Conservation (phyloP, 1,140 invertebrate genomes). For the Brachionus sp. region DNA sequence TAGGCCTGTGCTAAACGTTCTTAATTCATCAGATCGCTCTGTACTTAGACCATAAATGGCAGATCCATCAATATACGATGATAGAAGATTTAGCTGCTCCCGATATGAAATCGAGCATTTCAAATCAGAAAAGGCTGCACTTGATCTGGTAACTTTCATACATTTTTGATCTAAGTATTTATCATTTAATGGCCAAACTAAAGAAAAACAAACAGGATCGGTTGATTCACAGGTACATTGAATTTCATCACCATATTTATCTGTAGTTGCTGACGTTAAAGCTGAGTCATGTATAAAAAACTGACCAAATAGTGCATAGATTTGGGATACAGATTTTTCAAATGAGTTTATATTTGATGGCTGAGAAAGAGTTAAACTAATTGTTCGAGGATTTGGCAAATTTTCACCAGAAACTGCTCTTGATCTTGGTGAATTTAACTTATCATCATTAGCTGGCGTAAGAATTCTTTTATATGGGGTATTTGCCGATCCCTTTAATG, state of each 20-base stretch:
- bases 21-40: not conserved
- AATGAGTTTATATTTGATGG: not conserved
- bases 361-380: not conserved
- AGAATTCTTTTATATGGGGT: conserved; percentile 72
- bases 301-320: conserved; percentile 67
- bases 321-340: not conserved
- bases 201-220: not conserved
- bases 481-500: conserved; percentile 70
- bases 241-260: not conserved
- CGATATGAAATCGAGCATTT: not conserved
- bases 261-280: conserved; percentile 47
- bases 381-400: not conserved
- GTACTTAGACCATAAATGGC: conserved; percentile 69
- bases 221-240: conserved; percentile 4
- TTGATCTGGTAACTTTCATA: not conserved
- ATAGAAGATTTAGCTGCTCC: conserved; percentile 73
- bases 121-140: not conserved
- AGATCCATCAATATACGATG: conserved; percentile 77
- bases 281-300: conserved; percentile 63
- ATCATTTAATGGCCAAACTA: not conserved
- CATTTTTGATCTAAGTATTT: not conserved
- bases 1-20: not conserved
- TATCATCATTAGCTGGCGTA: conserved; percentile 70
- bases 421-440: not conserved
- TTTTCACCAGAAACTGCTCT: not conserved